Evolutionary conservation across 2,113 vertebrate species (phyloP).

Genomic region (Bubalus kerabau): DNA sequence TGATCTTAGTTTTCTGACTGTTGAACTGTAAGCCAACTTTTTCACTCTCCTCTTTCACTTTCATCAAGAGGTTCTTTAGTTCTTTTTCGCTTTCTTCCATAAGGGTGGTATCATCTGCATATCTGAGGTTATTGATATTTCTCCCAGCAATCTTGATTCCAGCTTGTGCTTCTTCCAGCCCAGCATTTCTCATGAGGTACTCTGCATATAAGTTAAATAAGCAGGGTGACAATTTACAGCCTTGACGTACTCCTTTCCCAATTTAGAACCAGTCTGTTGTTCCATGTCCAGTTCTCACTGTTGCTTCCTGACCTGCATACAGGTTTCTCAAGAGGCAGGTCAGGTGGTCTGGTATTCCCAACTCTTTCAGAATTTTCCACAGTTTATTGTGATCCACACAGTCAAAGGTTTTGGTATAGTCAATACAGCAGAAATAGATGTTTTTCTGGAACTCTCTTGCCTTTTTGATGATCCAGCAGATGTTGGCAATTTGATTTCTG

Average conservation of each 20-base stretch:
- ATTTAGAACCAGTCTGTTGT: background rate
- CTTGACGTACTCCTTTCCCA: fast-evolving
- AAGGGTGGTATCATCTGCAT: background rate
- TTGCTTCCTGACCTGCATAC: background rate
- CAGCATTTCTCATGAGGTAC: background rate
- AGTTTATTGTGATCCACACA: background rate
- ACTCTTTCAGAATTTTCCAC: background rate
- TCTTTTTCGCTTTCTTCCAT: background rate
- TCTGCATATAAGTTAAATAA: background rate
- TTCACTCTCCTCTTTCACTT: background rate
- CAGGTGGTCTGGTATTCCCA: background rate
- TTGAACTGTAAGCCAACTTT: background rate
- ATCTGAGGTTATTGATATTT: background rate
- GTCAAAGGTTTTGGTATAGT: background rate
- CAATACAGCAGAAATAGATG: background rate
- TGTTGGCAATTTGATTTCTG: background rate
- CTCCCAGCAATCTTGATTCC: background rate
- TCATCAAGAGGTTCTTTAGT: background rate
- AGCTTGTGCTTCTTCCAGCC: background rate
- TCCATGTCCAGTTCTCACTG: background rate
- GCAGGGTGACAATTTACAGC: background rate
- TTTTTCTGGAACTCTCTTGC: background rate
- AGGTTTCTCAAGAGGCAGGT: background rate
- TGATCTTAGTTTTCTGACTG: fast-evolving
- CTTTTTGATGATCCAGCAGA: background rate